Base-by-base conservation (phyloP, 2,113 vertebrate genomes). In the Fulmarus glacialis region DNA sequence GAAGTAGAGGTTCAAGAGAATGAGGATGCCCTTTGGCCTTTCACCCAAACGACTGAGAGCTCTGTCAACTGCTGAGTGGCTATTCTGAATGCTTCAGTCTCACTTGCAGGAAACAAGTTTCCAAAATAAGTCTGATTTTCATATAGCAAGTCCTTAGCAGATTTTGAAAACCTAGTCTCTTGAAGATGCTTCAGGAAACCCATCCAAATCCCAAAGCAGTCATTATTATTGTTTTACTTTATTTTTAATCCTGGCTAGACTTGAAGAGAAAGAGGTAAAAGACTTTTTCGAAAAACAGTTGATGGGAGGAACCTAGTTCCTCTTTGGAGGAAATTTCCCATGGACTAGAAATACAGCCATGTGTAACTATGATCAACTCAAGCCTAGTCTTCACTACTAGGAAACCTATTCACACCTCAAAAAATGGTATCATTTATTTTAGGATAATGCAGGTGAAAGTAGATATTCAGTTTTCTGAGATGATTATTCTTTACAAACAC, bases 211-310 rank as follows among this genome's bases (percentile, higher is more conserved):
- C 26, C 52, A 66, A 63, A 82, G n/a, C 20, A 84, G 15, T 29
- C 26, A 45, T 77, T 48, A 53, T 21, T 38, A 42, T 2, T 34
- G 23, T 34, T 87, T 62, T 17, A 21, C 11, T 87, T 55, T n/a
- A 24, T 59, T 94, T 91, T 70, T 27, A 40, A 38, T 66, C 45
- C 70, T 74, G 30, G 40, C 48, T 34, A 85, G 48, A 70, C 32
- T 48, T 66, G 12, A 83, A 81, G 12, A 87, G 53, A 78, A 92
- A 92, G 30, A 66, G 8, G n/a, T 32, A 62, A 64, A 89, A 66
- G 27, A 29, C n/a, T 64, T 70, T 42, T 63, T 24, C 0, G 0
- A 40, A 38, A 47, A 60, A 11, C 6, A 80, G 7, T 5, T 7
- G 3, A 40, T 74, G 36, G 47, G 64, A 93, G 55, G 23, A 89